A percentile compares a stretch with the other conserved stretches of the same genome.
Evolutionary conservation across 2,797 vertebrate genomes (phyloP).

Genomic region (Enteromius argenteus): DNA sequence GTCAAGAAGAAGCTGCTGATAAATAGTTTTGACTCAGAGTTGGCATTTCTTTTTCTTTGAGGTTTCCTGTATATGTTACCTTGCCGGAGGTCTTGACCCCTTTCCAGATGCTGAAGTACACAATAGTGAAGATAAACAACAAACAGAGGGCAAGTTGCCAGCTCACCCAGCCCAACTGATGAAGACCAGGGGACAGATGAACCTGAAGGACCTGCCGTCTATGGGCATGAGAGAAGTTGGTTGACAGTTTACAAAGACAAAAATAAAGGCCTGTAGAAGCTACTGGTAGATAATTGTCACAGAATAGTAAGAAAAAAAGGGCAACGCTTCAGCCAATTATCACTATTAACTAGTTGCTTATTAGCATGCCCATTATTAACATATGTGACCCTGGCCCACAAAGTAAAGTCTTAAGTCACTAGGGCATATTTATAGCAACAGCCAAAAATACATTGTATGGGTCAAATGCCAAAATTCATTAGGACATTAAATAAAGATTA

Average conservation of each 20-base stretch:
- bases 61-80: conserved; percentile 73
- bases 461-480: too few relatives aligned
- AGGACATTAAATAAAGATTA: too few relatives aligned
- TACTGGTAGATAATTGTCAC: conserved; percentile 11
- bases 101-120: conserved; percentile 99
- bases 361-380: background rate
- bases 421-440: too few relatives aligned
- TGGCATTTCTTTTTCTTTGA: background rate
- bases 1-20: background rate
- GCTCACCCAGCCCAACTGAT: conserved; percentile 91
- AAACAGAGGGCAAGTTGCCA: conserved; percentile 96
- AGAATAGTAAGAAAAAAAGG: conserved; percentile 3
- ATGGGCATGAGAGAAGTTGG: conserved; percentile 51
- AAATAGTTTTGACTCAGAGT: background rate
- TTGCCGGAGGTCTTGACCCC: conserved; percentile 99
- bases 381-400: background rate
- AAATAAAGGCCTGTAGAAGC: background rate
- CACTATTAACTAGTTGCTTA: background rate
- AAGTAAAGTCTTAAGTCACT: too few relatives aligned
- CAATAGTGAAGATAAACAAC: conserved; percentile 92
- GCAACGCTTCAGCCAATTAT: background rate
- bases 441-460: too few relatives aligned
- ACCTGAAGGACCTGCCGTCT: conserved; percentile 94
- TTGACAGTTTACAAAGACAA: background rate
- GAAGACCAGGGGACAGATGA: conserved; percentile 90